These are phyloP conservation scores for Tetraneura akinire DNA, from an alignment of 1,140 invertebrate species.

Conservation along the genomic window DNA sequence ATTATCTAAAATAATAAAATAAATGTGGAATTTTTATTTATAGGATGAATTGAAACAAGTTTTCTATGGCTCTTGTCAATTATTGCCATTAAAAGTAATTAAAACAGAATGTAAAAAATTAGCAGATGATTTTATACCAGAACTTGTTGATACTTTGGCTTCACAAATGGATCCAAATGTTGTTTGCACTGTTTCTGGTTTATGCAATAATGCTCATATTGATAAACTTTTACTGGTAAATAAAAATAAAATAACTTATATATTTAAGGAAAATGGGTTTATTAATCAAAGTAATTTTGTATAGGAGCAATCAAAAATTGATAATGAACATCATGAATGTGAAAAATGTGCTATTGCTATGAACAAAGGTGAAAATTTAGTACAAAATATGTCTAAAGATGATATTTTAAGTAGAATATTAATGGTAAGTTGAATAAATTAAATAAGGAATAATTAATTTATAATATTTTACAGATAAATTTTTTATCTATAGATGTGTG, in stretches of 20 bases:
- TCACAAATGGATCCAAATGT: slow-evolving; percentile 64
- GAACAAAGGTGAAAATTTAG: slow-evolving; percentile 62
- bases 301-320: slow-evolving; percentile 2
- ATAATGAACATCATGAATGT: slow-evolving; percentile 59
- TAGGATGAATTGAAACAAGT: slow-evolving; percentile 83
- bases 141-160: slow-evolving; percentile 74
- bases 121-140: slow-evolving; percentile 83
- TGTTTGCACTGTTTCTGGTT: slow-evolving; percentile 83
- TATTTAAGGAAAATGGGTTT: neutral
- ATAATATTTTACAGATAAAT: neutral
- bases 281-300: neutral
- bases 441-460: neutral
- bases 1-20: neutral
- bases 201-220: slow-evolving; percentile 78
- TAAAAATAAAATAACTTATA: slow-evolving; percentile 54
- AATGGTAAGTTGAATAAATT: slow-evolving; percentile 11
- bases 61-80: slow-evolving; percentile 83
- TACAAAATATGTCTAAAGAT: slow-evolving; percentile 62
- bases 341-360: slow-evolving; percentile 64
- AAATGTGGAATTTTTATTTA: slow-evolving; percentile 52
- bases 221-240: slow-evolving; percentile 64
- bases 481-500: slow-evolving; percentile 63
- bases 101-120: slow-evolving; percentile 76
- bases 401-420: slow-evolving; percentile 55
- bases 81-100: slow-evolving; percentile 77